Evolutionary conservation across 2,797 vertebrate genomes (phyloP).

Genomic region (Lagorchestes hirsutus): DNA sequence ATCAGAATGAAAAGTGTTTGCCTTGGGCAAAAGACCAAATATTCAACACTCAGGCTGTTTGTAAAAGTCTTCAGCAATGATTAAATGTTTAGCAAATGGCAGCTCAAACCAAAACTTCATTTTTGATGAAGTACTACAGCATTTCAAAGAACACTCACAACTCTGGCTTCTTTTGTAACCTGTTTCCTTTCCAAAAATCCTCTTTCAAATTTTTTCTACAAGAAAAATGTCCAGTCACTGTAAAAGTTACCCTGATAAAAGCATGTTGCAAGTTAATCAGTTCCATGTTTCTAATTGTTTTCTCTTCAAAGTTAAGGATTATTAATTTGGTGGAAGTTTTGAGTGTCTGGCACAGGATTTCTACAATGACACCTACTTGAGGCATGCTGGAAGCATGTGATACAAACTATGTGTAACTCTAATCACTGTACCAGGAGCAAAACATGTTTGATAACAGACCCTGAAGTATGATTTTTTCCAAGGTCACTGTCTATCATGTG

Average conservation of each 20-base stretch:
- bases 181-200: conserved; percentile 68
- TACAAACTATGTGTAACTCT: conserved; percentile 29
- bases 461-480: conserved; percentile 69
- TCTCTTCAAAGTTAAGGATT: conserved; percentile 79
- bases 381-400: conserved; percentile 66
- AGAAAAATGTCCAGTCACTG: conserved; percentile 57
- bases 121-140: conserved; percentile 65
- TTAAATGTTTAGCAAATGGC: conserved; percentile 74
- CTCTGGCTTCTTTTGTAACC: conserved; percentile 56
- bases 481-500: conserved; percentile 57
- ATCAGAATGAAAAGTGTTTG: conserved; percentile 58
- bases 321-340: conserved; percentile 80
- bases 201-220: conserved; percentile 39
- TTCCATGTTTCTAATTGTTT: conserved; percentile 82
- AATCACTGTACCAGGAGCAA: background rate
- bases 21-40: conserved; percentile 57
- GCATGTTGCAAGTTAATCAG: conserved; percentile 74
- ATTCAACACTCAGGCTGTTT: conserved; percentile 63
- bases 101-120: conserved; percentile 62
- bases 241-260: conserved; percentile 67
- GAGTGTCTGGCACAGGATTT: conserved; percentile 71
- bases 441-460: conserved; percentile 55
- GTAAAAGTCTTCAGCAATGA: conserved; percentile 66
- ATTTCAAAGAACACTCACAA: conserved; percentile 68
- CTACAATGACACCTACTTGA: conserved; percentile 63